phyloP scores from a whole-genome alignment of 2,797 vertebrate species.

The Crocidura indochinensis region DNA sequence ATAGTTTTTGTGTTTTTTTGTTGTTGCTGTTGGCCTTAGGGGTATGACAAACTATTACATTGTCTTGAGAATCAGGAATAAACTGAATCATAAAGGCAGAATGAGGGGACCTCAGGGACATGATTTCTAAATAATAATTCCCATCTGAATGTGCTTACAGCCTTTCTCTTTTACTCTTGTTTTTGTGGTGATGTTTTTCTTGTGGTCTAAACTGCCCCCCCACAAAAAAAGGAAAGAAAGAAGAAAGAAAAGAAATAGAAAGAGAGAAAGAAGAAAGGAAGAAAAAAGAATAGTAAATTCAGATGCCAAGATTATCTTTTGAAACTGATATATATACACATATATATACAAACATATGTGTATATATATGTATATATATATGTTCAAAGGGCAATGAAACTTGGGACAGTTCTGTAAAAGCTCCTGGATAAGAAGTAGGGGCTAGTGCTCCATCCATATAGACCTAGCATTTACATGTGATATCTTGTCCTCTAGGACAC shows the following conservation, averaged over 20 bases:
- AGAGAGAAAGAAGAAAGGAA: neutral
- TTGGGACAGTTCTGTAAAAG: constrained; percentile 21
- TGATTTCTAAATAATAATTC: constrained; percentile 74
- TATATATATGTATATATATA: neutral
- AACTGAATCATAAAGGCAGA: constrained; percentile 80
- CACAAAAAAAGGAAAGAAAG: neutral
- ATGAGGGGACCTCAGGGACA: constrained; percentile 73
- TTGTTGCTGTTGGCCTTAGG: constrained; percentile 75
- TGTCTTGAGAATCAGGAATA: constrained; percentile 82
- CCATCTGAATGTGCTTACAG: constrained; percentile 50
- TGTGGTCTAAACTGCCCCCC: constrained; percentile 75
- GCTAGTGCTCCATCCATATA: neutral
- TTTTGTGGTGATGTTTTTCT: constrained; percentile 79
- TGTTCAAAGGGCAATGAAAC: neutral
- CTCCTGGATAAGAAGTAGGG: neutral
- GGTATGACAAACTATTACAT: constrained; percentile 69
- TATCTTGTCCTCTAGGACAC: neutral
- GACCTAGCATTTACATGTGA: neutral
- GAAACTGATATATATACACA: constrained; percentile 48
- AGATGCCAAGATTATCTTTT: constrained; percentile 70
- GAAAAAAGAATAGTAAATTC: constrained; percentile 34
- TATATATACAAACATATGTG: no score
- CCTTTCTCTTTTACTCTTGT: constrained; percentile 73
- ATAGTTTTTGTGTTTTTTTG: constrained; percentile 63
- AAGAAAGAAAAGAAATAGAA: neutral